phyloP scores from a whole-genome alignment of 2,113 vertebrate species.

The Castor canadensis region DNA sequence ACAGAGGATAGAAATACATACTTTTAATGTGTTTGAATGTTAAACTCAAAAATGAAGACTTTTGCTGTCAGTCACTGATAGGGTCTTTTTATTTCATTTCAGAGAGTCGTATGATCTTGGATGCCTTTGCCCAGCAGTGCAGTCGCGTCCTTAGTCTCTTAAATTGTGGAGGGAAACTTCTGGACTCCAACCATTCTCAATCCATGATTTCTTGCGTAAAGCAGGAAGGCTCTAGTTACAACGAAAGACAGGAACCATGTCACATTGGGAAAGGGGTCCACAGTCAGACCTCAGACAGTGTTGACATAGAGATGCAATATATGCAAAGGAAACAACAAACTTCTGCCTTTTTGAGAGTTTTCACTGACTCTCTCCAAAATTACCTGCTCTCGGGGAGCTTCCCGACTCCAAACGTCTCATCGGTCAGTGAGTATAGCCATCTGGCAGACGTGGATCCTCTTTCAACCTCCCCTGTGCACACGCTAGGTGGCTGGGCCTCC shows the following conservation, averaged over 20 bases:
- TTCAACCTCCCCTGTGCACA: constrained; percentile 91
- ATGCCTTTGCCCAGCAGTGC: constrained; percentile 98
- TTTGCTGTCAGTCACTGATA: constrained; percentile 70
- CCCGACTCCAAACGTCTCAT: constrained; percentile 85
- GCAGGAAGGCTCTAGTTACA: constrained; percentile 89
- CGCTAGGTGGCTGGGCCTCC: constrained; percentile 95
- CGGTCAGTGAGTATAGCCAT: constrained; percentile 88
- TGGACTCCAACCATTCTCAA: constrained; percentile 90
- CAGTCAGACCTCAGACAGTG: constrained; percentile 88
- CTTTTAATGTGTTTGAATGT: background rate
- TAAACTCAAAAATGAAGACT: background rate
- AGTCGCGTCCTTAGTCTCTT: constrained; percentile 97
- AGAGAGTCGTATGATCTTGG: constrained; percentile 98
- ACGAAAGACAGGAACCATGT: constrained; percentile 85
- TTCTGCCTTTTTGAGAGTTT: constrained; percentile 95
- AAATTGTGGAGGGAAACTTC: constrained; percentile 94
- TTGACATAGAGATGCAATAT: constrained; percentile 91
- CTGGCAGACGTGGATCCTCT: constrained; percentile 88
- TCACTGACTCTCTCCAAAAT: constrained; percentile 97
- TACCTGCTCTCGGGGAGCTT: constrained; percentile 94
- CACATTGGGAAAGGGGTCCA: constrained; percentile 89
- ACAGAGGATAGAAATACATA: background rate
- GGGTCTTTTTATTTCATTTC: constrained; percentile 78
- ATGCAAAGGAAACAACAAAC: constrained; percentile 96
- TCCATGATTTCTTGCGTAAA: constrained; percentile 92